Evolutionary conservation across 2,888 invertebrate genomes (phyloP).

Genomic region (Phengaris alcon): DNA sequence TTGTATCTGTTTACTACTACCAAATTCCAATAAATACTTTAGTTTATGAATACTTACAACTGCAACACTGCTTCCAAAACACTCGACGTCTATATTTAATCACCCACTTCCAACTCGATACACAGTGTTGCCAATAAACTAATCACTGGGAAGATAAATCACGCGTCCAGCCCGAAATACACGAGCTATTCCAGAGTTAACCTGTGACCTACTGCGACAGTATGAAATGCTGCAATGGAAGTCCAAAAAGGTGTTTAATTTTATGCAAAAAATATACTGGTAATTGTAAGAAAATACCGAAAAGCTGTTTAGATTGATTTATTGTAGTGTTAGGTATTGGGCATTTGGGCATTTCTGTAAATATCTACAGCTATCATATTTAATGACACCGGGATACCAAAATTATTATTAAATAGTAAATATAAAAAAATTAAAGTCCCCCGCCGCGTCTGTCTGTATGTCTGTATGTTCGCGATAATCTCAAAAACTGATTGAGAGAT

Average conservation of each 20-base stretch:
- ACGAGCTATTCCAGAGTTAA: conserved; percentile 15
- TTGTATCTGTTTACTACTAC: neutral
- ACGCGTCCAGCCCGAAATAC: conserved; percentile 8
- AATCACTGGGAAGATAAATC: conserved; percentile 25
- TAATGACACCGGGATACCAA: no score
- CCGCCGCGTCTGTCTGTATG: no score
- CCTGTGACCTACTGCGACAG: conserved; percentile 21
- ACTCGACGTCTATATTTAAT: conserved; percentile 19
- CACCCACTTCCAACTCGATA: conserved; percentile 12
- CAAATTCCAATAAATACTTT: neutral
- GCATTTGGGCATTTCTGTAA: no score
- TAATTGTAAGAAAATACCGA: no score
- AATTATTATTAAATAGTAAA: no score
- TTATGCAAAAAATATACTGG: neutral
- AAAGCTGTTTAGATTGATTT: no score
- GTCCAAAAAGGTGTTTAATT: neutral
- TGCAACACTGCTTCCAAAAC: conserved; percentile 1
- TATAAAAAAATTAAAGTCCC: no score
- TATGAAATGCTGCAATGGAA: neutral
- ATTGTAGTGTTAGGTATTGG: no score
- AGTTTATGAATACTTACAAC: neutral
- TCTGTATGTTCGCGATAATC: no score
- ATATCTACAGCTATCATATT: no score
- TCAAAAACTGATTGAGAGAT: no score
- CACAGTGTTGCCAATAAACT: conserved; percentile 27